Evolutionary conservation across 2,113 vertebrate species (phyloP).

Genomic region (Malurus alboscapulatus): DNA sequence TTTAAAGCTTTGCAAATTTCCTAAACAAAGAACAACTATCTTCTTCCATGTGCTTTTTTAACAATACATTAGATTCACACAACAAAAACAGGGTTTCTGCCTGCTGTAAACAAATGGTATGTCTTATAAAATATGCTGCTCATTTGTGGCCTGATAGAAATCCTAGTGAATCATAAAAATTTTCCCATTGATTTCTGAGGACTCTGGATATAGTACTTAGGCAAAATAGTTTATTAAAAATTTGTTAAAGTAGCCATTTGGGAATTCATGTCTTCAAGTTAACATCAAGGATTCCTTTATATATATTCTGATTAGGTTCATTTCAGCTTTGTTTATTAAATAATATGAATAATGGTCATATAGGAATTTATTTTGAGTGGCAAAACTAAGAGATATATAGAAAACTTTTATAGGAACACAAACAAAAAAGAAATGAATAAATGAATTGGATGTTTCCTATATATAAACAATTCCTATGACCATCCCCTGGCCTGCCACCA

Average conservation of each 20-base stretch:
- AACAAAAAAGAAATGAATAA: neutral
- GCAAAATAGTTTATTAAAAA: neutral
- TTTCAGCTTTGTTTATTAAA: slow-evolving; percentile 30
- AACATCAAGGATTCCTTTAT: neutral
- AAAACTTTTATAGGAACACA: neutral
- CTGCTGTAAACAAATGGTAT: neutral
- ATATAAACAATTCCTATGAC: neutral
- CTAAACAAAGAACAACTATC: neutral
- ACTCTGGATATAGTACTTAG: neutral
- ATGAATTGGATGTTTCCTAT: neutral
- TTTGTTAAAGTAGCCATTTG: neutral
- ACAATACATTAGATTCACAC: neutral
- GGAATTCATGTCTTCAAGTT: neutral
- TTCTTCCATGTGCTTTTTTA: neutral
- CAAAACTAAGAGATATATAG: neutral
- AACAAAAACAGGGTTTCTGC: neutral
- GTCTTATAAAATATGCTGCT: neutral
- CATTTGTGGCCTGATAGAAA: neutral
- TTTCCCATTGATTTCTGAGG: neutral
- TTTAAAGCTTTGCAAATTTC: neutral
- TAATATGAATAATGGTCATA: neutral
- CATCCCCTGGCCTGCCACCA: neutral
- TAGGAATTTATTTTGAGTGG: neutral
- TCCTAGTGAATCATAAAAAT: neutral
- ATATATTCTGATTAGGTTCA: neutral